These are phyloP conservation scores for Oscheius sp. DNA, from an alignment of 2,888 invertebrate species.

Conservation along the genomic window DNA sequence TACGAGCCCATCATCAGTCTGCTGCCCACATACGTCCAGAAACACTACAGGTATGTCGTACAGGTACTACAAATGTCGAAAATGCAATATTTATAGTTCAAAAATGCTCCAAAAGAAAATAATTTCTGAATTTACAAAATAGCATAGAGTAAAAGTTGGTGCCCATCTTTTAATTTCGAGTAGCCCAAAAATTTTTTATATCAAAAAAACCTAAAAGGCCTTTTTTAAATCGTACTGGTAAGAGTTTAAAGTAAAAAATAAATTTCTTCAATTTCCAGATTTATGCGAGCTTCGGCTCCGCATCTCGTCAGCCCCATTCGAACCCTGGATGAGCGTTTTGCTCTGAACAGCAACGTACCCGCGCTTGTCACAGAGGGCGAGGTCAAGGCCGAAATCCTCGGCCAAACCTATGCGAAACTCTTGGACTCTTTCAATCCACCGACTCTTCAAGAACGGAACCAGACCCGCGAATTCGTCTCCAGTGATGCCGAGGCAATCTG, in stretches of 20 bases:
- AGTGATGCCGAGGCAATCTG: constrained; percentile 52
- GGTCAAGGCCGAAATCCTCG: constrained; percentile 35
- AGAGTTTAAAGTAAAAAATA: too few relatives aligned
- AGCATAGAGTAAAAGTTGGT: too few relatives aligned
- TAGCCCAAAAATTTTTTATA: too few relatives aligned
- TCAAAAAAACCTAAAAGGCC: too few relatives aligned
- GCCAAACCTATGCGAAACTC: constrained; percentile 42
- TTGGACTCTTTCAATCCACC: constrained; percentile 35
- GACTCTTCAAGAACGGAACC: constrained; percentile 37
- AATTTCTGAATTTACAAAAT: too few relatives aligned
- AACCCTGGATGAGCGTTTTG: constrained; percentile 17
- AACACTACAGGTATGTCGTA: constrained; percentile 83
- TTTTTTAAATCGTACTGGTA: too few relatives aligned
- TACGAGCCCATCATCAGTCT: constrained; percentile 90
- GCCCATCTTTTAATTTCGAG: too few relatives aligned
- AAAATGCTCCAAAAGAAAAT: too few relatives aligned
- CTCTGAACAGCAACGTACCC: background rate
- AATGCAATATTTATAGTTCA: too few relatives aligned
- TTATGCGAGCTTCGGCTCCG: constrained; percentile 55
- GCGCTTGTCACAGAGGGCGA: background rate
- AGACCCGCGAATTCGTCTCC: constrained; percentile 37
- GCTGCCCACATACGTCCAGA: constrained; percentile 89
- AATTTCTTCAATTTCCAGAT: constrained; percentile 33
- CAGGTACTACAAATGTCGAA: too few relatives aligned
- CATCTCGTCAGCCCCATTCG: constrained; percentile 53